These are phyloP conservation scores for Heliopora coerulea DNA, from an alignment of 92 coral and sea anemone species.

Conservation along the genomic window DNA sequence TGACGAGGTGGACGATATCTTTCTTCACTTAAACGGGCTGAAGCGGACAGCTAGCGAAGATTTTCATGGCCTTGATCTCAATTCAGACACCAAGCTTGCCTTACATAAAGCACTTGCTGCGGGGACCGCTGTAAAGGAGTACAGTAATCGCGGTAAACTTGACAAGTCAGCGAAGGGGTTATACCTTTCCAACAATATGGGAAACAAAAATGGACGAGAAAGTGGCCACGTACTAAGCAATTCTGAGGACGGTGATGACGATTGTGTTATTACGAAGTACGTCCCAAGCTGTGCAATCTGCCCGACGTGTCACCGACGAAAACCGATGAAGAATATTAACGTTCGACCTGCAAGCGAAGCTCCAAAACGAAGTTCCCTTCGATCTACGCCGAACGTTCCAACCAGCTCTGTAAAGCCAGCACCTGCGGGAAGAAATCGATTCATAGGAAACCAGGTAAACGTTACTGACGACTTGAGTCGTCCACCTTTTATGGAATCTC, in stretches of 20 bases:
- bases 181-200: not conserved
- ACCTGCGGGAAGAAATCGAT: not conserved
- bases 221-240: not conserved
- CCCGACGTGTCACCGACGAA: constrained; percentile 33
- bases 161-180: not conserved
- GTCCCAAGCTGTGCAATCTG: constrained; percentile 19
- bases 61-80: not conserved
- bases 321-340: not conserved
- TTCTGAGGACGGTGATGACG: constrained; percentile 1
- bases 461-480: not conserved
- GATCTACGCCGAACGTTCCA: not conserved
- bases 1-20: constrained; percentile 15
- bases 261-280: constrained; percentile 15
- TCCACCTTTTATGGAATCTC: constrained; percentile 7
- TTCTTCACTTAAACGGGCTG: constrained; percentile 11
- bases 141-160: not conserved
- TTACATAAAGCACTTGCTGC: constrained; percentile 30
- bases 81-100: constrained; percentile 12
- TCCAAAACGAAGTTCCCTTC: not conserved
- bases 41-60: constrained; percentile 4
- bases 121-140: constrained; percentile 18
- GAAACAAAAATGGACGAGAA: not conserved
- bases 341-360: too few relatives aligned
- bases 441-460: not conserved
- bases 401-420: not conserved